Percentiles rank a stretch among this genome's conserved stretches.
phyloP scores from a whole-genome alignment of 2,113 vertebrate species.

The Aegithalos caudatus region DNA sequence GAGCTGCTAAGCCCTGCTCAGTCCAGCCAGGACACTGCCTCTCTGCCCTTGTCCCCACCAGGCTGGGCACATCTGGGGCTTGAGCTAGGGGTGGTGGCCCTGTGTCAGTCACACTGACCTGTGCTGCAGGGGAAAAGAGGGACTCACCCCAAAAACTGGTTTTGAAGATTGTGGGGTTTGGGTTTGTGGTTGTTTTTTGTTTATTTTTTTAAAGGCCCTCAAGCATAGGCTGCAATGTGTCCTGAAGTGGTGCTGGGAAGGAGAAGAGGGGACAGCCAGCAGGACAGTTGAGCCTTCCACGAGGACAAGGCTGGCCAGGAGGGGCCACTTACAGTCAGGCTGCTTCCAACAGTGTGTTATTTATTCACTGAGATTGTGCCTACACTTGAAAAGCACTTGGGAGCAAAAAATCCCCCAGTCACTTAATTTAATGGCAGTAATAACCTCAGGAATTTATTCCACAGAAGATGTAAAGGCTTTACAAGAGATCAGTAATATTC shows the following conservation, averaged over 20 bases:
- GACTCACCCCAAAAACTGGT: rapidly evolving
- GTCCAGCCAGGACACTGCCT: neutral
- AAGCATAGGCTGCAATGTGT: neutral
- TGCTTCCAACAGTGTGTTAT: neutral
- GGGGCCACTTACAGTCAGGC: neutral
- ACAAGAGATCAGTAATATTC: neutral
- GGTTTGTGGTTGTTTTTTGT: neutral
- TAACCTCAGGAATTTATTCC: neutral
- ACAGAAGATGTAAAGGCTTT: neutral
- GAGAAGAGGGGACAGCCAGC: neutral
- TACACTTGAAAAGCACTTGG: neutral
- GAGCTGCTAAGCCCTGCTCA: neutral
- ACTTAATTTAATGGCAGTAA: neutral
- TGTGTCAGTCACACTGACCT: neutral
- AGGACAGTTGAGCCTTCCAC: neutral
- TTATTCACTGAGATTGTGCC: neutral
- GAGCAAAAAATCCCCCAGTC: neutral
- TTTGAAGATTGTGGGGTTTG: rapidly evolving
- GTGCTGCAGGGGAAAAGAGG: neutral
- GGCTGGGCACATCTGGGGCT: neutral
- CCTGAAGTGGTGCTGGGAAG: neutral
- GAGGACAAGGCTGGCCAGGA: neutral
- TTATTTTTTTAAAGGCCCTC: neutral
- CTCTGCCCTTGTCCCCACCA: neutral
- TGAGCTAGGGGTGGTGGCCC: neutral